Conservation (phyloP, 1,140 invertebrate genomes). For the Acyrthosiphon pisum region DNA sequence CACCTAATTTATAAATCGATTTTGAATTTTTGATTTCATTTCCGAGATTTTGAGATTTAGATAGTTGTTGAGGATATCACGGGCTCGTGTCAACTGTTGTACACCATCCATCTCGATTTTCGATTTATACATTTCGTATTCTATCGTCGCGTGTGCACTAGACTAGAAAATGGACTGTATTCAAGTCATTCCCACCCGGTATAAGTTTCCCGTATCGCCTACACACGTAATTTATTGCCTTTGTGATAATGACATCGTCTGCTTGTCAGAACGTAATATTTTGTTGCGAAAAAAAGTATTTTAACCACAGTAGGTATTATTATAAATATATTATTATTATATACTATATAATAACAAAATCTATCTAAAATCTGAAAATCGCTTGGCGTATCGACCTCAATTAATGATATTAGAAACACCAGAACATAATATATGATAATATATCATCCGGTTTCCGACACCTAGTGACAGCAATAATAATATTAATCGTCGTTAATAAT, state of each 20-base stretch:
- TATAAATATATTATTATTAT: background rate
- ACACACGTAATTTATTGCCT: background rate
- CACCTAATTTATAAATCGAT: background rate
- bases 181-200: background rate
- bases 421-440: background rate
- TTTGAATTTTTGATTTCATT: background rate
- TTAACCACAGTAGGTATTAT: background rate
- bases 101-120: background rate
- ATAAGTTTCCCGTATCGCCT: background rate
- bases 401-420: background rate
- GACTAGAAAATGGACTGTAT: slow-evolving; percentile 5
- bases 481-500: background rate
- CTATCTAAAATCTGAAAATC: background rate
- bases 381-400: background rate
- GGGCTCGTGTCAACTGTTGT: background rate
- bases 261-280: background rate
- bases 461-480: background rate
- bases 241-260: background rate
- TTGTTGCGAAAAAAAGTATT: no score
- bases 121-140: background rate
- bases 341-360: background rate
- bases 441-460: background rate
- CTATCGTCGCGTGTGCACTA: background rate
- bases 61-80: background rate
- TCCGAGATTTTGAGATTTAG: background rate